Conservation (phyloP, 2,888 invertebrate genomes). For the Eustalomyia histrio region DNA sequence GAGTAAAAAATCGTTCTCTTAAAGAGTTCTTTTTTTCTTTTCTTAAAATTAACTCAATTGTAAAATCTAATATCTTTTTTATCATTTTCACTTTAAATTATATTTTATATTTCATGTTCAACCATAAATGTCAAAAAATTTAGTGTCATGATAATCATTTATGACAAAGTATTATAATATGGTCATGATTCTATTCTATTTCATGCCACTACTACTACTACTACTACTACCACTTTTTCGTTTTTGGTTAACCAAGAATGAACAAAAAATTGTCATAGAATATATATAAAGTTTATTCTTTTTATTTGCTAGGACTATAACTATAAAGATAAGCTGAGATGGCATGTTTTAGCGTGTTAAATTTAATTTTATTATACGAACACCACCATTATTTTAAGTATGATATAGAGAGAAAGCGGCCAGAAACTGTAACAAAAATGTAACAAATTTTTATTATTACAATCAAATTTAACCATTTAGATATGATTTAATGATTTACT, state of each 20-base stretch:
- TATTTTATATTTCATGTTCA: slow-evolving; percentile 4
- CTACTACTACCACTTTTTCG: background rate
- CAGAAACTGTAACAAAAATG: slow-evolving; percentile 33
- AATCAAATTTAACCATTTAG: slow-evolving; percentile 57
- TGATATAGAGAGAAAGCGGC: slow-evolving; percentile 7
- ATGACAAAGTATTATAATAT: slow-evolving; percentile 14
- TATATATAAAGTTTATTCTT: slow-evolving; percentile 14
- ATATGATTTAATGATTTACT: slow-evolving; percentile 28
- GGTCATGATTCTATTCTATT: slow-evolving; percentile 23
- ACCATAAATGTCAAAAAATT: slow-evolving; percentile 3
- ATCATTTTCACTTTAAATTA: background rate
- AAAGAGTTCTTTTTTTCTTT: background rate
- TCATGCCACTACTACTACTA: slow-evolving; percentile 6
- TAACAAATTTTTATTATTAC: slow-evolving; percentile 46
- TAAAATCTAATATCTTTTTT: slow-evolving; percentile 14
- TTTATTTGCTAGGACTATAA: background rate
- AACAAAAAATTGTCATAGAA: slow-evolving; percentile 19
- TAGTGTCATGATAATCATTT: slow-evolving; percentile 48
- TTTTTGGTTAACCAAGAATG: background rate
- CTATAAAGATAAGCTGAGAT: slow-evolving; percentile 59
- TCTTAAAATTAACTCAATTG: slow-evolving; percentile 4
- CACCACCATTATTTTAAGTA: slow-evolving; percentile 9
- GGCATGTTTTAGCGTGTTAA: slow-evolving; percentile 63
- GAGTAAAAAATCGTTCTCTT: too few species aligned
- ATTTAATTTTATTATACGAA: slow-evolving; percentile 61